phyloP scores from a whole-genome alignment of 2,888 invertebrate genomes.

The Teleiodes luculella region DNA sequence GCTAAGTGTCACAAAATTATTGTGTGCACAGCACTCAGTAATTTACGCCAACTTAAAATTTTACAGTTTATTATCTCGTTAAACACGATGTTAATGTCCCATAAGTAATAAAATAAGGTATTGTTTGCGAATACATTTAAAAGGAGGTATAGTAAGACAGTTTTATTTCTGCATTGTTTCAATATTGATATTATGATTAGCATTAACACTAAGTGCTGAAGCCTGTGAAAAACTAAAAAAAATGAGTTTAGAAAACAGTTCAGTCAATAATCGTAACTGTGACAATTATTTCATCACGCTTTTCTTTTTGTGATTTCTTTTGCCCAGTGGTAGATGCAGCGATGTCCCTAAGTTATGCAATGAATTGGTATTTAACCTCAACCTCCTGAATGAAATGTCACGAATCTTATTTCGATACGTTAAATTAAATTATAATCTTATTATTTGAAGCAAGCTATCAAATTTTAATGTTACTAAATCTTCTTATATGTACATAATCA shows the following conservation, averaged over 20 bases:
- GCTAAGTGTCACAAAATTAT: conserved; percentile 22
- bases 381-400: conserved; percentile 40
- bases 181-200: neutral
- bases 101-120: neutral
- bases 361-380: conserved; percentile 37
- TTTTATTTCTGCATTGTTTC: neutral
- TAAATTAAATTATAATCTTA: too few species aligned
- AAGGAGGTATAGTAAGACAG: neutral
- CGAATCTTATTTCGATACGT: conserved; percentile 16
- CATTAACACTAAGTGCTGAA: too few species aligned
- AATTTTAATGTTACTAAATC: too few species aligned
- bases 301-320: conserved; percentile 4
- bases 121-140: neutral
- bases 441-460: too few species aligned
- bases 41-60: conserved; percentile 21
- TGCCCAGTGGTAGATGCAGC: neutral
- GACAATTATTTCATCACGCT: conserved; percentile 4
- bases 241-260: neutral
- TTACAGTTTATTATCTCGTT: neutral
- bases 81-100: neutral
- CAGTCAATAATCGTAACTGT: neutral
- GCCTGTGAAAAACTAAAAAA: too few species aligned
- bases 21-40: conserved; percentile 24
- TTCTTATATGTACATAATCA: too few species aligned
- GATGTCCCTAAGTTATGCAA: conserved; percentile 40